These are phyloP conservation scores for Craterocephalus amniculus DNA, from an alignment of 2,797 vertebrate genomes.

Conservation along the genomic window DNA sequence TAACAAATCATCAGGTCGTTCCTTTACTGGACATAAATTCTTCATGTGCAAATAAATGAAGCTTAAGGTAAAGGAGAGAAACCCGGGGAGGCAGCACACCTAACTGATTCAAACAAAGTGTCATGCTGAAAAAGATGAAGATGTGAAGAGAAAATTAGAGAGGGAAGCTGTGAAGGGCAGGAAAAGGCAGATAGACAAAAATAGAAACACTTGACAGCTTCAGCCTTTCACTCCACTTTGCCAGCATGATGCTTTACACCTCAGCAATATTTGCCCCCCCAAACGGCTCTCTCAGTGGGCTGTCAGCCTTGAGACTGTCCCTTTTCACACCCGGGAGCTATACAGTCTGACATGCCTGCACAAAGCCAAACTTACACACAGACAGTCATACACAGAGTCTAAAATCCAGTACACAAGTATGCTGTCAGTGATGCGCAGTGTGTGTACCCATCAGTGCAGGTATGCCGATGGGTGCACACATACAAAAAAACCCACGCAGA, in stretches of 20 bases:
- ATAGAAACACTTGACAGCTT: slow-evolving; percentile 56
- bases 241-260: slow-evolving; percentile 56
- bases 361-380: slow-evolving; percentile 47
- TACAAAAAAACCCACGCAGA: slow-evolving; percentile 48
- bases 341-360: slow-evolving; percentile 50
- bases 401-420: slow-evolving; percentile 36
- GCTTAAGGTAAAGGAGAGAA: slow-evolving; percentile 16
- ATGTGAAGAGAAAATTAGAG: slow-evolving; percentile 42
- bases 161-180: slow-evolving; percentile 33
- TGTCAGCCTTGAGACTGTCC: slow-evolving; percentile 61
- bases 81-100: slow-evolving; percentile 23
- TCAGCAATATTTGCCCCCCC: slow-evolving; percentile 45
- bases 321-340: slow-evolving; percentile 52
- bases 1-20: slow-evolving; percentile 18
- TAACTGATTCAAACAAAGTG: slow-evolving; percentile 34
- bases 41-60: slow-evolving; percentile 31
- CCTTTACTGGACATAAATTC: slow-evolving; percentile 32
- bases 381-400: slow-evolving; percentile 32
- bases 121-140: slow-evolving; percentile 15
- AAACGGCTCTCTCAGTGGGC: slow-evolving; percentile 45
- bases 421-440: slow-evolving; percentile 47
- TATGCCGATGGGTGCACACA: slow-evolving; percentile 28
- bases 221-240: slow-evolving; percentile 46
- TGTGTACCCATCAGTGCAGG: slow-evolving; percentile 22
- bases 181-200: slow-evolving; percentile 33